Evolutionary conservation across 2,797 vertebrate genomes (phyloP).

Genomic region (Hyperoplus lanceolatus): DNA sequence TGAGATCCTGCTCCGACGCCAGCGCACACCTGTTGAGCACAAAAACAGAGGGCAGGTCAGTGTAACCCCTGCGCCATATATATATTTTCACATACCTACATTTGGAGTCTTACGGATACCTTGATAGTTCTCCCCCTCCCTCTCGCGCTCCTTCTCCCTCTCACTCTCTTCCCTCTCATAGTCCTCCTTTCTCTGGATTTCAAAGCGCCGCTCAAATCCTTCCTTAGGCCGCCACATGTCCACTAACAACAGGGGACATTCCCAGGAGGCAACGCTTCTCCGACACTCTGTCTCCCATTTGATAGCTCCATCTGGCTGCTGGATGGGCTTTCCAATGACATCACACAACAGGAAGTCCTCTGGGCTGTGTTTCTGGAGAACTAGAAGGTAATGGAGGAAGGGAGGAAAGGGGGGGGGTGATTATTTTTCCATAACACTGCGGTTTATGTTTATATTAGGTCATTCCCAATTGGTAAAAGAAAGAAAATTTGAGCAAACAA

Average conservation of each 20-base stretch:
- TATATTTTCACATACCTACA: constrained; percentile 9
- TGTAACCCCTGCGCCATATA: background rate
- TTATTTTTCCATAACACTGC: constrained; percentile 70
- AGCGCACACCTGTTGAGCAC: constrained; percentile 76
- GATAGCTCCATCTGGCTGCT: constrained; percentile 84
- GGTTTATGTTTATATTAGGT: constrained; percentile 66
- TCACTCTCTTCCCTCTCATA: constrained; percentile 87
- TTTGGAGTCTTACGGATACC: constrained; percentile 74
- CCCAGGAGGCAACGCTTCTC: constrained; percentile 90
- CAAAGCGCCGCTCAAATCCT: constrained; percentile 92
- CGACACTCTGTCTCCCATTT: constrained; percentile 93
- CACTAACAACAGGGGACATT: constrained; percentile 93
- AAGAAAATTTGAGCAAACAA: constrained; percentile 47
- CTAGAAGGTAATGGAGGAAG: constrained; percentile 80
- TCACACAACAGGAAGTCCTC: constrained; percentile 92
- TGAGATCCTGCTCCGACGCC: constrained; percentile 87
- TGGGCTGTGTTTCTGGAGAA: constrained; percentile 86
- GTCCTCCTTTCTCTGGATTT: constrained; percentile 90
- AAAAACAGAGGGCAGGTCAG: constrained; percentile 28
- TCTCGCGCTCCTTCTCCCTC: constrained; percentile 86
- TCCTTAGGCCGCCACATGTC: constrained; percentile 95
- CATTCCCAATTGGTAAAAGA: constrained; percentile 50
- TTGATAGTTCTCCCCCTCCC: constrained; percentile 85
- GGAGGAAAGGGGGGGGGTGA: constrained; percentile 46
- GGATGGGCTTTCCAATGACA: constrained; percentile 89